Percentiles rank a stretch among this genome's conserved stretches.
These are phyloP conservation scores for Nasua narica DNA, from an alignment of 2,797 vertebrate genomes.

Conservation along the genomic window DNA sequence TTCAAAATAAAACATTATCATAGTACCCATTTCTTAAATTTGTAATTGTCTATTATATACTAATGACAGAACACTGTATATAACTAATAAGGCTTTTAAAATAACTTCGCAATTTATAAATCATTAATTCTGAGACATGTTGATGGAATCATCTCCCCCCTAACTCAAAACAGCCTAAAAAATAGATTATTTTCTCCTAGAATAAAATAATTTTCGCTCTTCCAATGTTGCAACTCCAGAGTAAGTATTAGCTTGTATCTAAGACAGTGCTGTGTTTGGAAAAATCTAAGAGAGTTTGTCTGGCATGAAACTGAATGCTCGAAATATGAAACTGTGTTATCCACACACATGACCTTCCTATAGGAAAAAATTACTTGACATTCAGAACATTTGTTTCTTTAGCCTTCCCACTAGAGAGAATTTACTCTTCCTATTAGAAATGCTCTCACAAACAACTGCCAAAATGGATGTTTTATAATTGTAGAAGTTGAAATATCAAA, in stretches of 20 bases:
- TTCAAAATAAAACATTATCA: slow-evolving; percentile 16
- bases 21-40: slow-evolving; percentile 8
- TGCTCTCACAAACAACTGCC: neutral
- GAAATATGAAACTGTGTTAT: neutral
- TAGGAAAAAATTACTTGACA: slow-evolving; percentile 16
- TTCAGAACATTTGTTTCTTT: neutral
- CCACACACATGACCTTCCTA: neutral
- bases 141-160: neutral
- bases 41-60: neutral
- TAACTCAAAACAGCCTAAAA: neutral
- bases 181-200: neutral
- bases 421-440: slow-evolving; percentile 18
- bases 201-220: neutral
- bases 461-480: slow-evolving; percentile 17
- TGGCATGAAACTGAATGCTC: neutral
- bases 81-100: neutral
- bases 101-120: neutral
- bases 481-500: neutral
- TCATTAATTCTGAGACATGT: neutral
- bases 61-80: neutral
- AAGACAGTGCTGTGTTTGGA: neutral
- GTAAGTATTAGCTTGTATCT: neutral
- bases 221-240: neutral
- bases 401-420: neutral
- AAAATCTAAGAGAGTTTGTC: neutral